Conservation (phyloP, 2,113 vertebrate species). For the Smithornis capensis region DNA sequence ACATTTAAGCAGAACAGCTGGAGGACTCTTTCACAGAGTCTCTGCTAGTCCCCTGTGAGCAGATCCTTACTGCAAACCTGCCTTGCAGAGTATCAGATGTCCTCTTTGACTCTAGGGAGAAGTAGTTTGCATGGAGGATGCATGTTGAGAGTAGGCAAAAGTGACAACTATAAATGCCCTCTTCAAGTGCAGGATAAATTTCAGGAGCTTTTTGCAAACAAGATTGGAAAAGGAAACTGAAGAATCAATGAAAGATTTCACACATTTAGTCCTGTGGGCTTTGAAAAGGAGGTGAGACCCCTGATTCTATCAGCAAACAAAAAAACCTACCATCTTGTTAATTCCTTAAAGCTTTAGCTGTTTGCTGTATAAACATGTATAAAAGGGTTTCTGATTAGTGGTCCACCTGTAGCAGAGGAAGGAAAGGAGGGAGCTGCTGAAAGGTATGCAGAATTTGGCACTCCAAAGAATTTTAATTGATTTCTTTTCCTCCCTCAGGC, state of each 20-base stretch:
- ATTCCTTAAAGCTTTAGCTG: conserved; percentile 24
- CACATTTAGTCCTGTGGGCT: neutral
- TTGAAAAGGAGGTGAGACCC: conserved; percentile 12
- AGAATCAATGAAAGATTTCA: conserved; percentile 43
- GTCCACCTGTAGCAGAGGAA: neutral
- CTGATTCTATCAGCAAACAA: conserved; percentile 8
- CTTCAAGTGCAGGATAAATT: conserved; percentile 1
- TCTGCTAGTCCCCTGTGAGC: neutral
- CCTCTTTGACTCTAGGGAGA: neutral
- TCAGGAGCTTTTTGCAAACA: conserved; percentile 33
- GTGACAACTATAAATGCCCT: conserved; percentile 31
- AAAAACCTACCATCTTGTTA: neutral
- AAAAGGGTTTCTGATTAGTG: neutral
- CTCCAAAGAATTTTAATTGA: neutral
- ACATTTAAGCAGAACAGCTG: neutral
- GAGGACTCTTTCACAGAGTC: neutral
- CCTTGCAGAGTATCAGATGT: neutral
- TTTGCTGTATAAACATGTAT: neutral
- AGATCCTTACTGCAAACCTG: neutral
- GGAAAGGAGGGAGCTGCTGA: neutral
- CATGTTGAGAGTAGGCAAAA: conserved; percentile 34
- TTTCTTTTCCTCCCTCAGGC: neutral
- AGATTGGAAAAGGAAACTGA: conserved; percentile 10
- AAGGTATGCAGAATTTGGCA: neutral
- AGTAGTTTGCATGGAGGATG: neutral